phyloP scores from a whole-genome alignment of 2,113 vertebrate genomes.

The Brachyistius frenatus region DNA sequence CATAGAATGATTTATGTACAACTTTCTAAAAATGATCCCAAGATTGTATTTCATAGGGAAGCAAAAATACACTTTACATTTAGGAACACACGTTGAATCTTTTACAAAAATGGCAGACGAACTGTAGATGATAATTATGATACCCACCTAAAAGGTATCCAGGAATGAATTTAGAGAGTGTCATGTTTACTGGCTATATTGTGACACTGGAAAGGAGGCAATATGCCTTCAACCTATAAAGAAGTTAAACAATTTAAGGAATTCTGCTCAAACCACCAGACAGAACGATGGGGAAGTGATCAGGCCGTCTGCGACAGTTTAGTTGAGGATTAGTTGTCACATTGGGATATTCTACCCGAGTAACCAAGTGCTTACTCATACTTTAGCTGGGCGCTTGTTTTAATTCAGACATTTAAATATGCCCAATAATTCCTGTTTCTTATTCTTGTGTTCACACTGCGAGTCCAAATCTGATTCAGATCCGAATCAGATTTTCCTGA shows the following conservation, averaged over 20 bases:
- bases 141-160: background rate
- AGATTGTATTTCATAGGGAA: constrained; percentile 9
- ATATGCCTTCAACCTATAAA: background rate
- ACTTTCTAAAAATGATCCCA: background rate
- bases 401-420: background rate
- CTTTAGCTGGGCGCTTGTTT: background rate
- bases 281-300: background rate
- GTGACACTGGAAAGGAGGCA: background rate
- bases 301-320: background rate
- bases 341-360: background rate
- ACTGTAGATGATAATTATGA: background rate
- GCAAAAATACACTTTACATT: background rate
- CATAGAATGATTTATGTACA: background rate
- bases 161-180: constrained; percentile 4
- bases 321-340: background rate
- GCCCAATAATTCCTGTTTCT: no score
- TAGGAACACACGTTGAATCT: background rate
- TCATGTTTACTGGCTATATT: background rate
- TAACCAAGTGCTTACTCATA: background rate
- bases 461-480: no score
- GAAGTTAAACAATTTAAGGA: background rate
- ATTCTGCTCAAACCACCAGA: background rate
- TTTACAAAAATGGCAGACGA: constrained; percentile 1
- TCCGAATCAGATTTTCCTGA: no score
- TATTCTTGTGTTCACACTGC: no score